Evolutionary conservation across 2,888 invertebrate genomes (phyloP), one percentile per base, ranked within the genome.

Genomic region (Synergus umbraculus): DNA sequence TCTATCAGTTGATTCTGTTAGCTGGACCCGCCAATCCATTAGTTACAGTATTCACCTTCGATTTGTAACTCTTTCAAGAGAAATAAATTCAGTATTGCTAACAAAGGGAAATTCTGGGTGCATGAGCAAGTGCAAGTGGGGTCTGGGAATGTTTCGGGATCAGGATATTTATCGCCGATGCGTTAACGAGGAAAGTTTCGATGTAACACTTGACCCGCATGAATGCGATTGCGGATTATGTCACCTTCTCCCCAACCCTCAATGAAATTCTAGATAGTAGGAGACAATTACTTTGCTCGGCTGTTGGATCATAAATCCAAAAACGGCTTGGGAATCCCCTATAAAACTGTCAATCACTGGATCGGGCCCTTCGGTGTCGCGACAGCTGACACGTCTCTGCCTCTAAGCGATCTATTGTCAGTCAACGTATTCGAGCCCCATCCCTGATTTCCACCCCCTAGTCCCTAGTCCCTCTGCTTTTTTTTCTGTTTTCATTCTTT

Each of bases 261-360:
- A 15, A 54, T 73, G 54, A 41, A 73, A 37, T n/a, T 73, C 13
- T 46, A 46, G 22, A 44, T 46, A 46, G 15, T 49, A 73, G 37
- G 54, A 73, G 37, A 73, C 73, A 73, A 73, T 73, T 73, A 73
- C 73, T 73, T 37, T 73, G 78, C 69, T 76, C 54, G 54, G 76
- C 65, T 73, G 44, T 63, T 58, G 79, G 84, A 82, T 87, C 87
- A 89, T 88, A 89, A 89, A 90, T 89, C 86, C 85, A 83, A 82
- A 86, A 88, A 88, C 85, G 87, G 83, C 80, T 82, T 82, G 80
- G 85, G 85, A 80, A 80, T 83, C 85, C 88, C 87, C 88, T 85
- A 89, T 90, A 89, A 91, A 91, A 87, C 86, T 90, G 91, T 91
- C 91, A 90, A 90, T 91, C 91, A 91, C 86, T 79, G 79, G 82